Evolutionary conservation across 2,797 vertebrate species (phyloP).

Genomic region (Odontamblyopus lacepedii): DNA sequence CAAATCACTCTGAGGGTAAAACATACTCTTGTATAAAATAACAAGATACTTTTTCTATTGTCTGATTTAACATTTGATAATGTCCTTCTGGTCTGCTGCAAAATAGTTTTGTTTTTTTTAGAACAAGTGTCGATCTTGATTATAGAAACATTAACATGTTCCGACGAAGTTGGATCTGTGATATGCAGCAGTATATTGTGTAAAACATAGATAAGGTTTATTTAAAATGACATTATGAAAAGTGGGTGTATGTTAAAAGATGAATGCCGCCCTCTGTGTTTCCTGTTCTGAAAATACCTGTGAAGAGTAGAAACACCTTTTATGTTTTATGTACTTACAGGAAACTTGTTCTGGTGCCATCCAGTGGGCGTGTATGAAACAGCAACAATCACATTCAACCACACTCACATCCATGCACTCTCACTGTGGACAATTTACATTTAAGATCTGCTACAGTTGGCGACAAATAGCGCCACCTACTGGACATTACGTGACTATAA

Average conservation of each 20-base stretch:
- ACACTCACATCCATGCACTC: too few species aligned
- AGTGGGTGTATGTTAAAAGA: slow-evolving; percentile 9
- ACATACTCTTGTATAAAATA: too few species aligned
- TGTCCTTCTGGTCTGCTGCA: too few species aligned
- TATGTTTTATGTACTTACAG: not conserved
- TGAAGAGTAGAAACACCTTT: not conserved
- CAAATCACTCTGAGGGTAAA: too few species aligned
- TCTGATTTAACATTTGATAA: too few species aligned
- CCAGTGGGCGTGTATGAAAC: slow-evolving; percentile 19
- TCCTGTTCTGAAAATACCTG: not conserved
- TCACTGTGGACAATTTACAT: not conserved
- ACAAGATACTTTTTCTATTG: too few species aligned
- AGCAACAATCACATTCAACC: slow-evolving; percentile 21
- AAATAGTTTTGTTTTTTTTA: too few species aligned
- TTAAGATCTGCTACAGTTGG: not conserved
- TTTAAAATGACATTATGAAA: slow-evolving; percentile 28
- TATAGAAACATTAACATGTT: too few species aligned
- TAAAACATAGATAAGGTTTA: slow-evolving; percentile 54
- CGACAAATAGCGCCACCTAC: slow-evolving; percentile 21
- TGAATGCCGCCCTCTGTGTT: slow-evolving; percentile 8
- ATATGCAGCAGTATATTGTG: too few species aligned
- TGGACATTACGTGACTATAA: not conserved
- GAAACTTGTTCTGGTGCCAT: slow-evolving; percentile 8
- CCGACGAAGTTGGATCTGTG: too few species aligned
- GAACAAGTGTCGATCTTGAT: too few species aligned